Evolutionary conservation across 2,888 invertebrate genomes (phyloP).

Genomic region (Drosophila melanosoma): DNA sequence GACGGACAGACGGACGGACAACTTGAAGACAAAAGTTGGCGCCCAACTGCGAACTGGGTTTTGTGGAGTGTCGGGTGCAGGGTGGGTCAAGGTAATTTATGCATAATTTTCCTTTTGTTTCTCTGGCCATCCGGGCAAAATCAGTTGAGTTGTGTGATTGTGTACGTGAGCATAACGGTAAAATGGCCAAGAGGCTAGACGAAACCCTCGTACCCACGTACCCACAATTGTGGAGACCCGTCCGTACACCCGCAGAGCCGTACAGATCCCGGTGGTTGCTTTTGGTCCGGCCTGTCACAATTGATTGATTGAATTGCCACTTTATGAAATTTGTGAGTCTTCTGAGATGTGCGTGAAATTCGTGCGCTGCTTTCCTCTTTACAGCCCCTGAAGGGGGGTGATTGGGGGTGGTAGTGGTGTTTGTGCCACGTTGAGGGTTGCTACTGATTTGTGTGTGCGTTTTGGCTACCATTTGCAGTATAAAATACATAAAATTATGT

Average conservation of each 20-base stretch:
- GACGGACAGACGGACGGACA: slow-evolving; percentile 21
- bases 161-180: slow-evolving; percentile 82
- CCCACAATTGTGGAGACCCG: slow-evolving; percentile 9
- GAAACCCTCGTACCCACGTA: slow-evolving; percentile 20
- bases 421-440: slow-evolving; percentile 58
- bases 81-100: slow-evolving; percentile 60
- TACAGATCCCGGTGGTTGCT: slow-evolving; percentile 42
- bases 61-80: neutral
- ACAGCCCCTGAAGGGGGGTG: slow-evolving; percentile 7
- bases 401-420: slow-evolving; percentile 9
- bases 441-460: slow-evolving; percentile 67
- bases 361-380: slow-evolving; percentile 46
- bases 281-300: slow-evolving; percentile 74
- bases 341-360: slow-evolving; percentile 82
- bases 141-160: slow-evolving; percentile 81
- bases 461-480: slow-evolving; percentile 76
- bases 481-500: slow-evolving; percentile 84
- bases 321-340: slow-evolving; percentile 85
- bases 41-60: slow-evolving; percentile 24
- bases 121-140: slow-evolving; percentile 33
- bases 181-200: slow-evolving; percentile 61
- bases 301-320: slow-evolving; percentile 85
- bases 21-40: slow-evolving; percentile 29
- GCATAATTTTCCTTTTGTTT: slow-evolving; percentile 66
- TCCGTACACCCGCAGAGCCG: slow-evolving; percentile 2